phyloP scores from a whole-genome alignment of 2,113 vertebrate species.

The Columbina picui region DNA sequence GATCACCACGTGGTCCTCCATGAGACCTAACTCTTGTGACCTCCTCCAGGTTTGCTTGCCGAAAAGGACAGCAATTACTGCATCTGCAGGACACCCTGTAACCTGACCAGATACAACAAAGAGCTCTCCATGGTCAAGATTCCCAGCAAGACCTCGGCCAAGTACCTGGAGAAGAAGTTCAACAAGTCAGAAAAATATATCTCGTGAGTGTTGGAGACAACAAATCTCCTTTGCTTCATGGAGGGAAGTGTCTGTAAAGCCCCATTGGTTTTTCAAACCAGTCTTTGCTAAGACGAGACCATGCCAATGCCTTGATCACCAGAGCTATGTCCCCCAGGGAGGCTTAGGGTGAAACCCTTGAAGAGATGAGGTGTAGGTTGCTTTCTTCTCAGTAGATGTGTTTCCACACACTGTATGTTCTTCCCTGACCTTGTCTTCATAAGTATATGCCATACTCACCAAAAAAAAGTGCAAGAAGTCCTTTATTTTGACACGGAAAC shows the following conservation, averaged over 20 bases:
- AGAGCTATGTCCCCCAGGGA: neutral
- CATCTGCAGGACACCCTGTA: slow-evolving; percentile 94
- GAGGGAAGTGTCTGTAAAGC: neutral
- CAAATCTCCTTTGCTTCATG: neutral
- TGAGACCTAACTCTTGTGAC: neutral
- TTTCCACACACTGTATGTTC: neutral
- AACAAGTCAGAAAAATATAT: slow-evolving; percentile 98
- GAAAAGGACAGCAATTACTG: slow-evolving; percentile 92
- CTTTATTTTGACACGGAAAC: neutral
- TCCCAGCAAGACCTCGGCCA: slow-evolving; percentile 96
- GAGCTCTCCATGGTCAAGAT: slow-evolving; percentile 99
- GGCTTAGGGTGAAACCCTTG: neutral
- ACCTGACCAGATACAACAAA: slow-evolving; percentile 98
- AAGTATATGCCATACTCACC: neutral
- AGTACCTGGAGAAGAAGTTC: slow-evolving; percentile 98
- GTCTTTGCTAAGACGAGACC: neutral
- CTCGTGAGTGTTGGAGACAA: slow-evolving; percentile 81
- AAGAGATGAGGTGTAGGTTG: neutral
- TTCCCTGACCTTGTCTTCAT: neutral
- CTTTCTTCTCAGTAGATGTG: neutral
- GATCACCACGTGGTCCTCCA: neutral
- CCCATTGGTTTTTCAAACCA: neutral
- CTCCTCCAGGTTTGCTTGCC: slow-evolving; percentile 85
- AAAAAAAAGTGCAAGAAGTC: neutral
- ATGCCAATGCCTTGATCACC: neutral